Conservation (phyloP, 2,888 invertebrate species). For the Caenorhabditis uteleia region DNA sequence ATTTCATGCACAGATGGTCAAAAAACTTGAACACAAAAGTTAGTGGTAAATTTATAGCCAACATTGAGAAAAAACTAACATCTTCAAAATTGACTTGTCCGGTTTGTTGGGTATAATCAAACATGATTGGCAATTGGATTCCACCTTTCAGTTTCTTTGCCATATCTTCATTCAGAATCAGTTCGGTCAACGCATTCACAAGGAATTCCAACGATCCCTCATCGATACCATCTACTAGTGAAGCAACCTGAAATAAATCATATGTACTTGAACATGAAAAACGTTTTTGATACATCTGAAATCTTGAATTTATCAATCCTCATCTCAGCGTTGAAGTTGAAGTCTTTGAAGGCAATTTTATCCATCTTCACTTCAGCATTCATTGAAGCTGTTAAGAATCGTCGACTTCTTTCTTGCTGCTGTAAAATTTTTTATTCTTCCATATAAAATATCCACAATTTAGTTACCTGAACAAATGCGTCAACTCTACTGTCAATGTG, state of each 20-base stretch:
- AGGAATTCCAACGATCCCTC: constrained; percentile 66
- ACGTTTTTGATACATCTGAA: constrained; percentile 50
- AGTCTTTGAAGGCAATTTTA: constrained; percentile 64
- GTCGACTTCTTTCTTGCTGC: constrained; percentile 64
- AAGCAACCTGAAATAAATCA: constrained; percentile 43
- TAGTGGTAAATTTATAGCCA: no score
- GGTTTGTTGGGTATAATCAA: constrained; percentile 65
- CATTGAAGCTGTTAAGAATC: constrained; percentile 68
- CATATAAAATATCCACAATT: not conserved
- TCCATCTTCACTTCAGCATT: constrained; percentile 63
- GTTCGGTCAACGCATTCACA: constrained; percentile 66
- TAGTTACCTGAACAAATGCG: constrained; percentile 65
- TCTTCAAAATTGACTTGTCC: constrained; percentile 63
- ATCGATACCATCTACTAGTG: constrained; percentile 66
- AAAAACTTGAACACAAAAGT: not conserved
- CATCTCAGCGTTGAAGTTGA: constrained; percentile 58
- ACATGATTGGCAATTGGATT: constrained; percentile 65
- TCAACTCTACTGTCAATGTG: constrained; percentile 66
- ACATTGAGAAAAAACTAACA: constrained; percentile 48
- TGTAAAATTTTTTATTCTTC: constrained; percentile 35
- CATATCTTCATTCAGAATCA: constrained; percentile 68
- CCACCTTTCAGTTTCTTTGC: constrained; percentile 64
- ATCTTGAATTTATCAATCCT: constrained; percentile 68
- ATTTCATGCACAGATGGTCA: not conserved
- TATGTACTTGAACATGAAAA: not conserved